Evolutionary conservation across 2,888 invertebrate species (phyloP).

Genomic region (Thalpophila matura): DNA sequence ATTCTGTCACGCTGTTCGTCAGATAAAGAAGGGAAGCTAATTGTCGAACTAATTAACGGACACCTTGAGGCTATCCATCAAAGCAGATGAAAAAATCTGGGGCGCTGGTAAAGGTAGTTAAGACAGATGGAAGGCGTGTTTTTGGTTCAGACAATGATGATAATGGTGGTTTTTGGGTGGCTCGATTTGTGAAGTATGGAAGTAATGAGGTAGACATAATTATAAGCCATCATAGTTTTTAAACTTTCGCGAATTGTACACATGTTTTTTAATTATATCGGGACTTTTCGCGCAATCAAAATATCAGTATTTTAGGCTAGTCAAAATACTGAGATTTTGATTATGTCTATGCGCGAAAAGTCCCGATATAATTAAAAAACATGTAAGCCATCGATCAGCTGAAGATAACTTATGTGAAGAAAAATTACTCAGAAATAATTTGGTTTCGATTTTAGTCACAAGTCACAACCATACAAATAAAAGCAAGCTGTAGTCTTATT

Average conservation of each 20-base stretch:
- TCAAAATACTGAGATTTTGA: too few species aligned
- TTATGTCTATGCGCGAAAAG: too few species aligned
- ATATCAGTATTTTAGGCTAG: too few species aligned
- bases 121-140: slow-evolving; percentile 12
- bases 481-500: too few species aligned
- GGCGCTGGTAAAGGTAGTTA: slow-evolving; percentile 39
- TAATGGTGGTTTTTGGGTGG: slow-evolving; percentile 20
- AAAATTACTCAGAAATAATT: too few species aligned
- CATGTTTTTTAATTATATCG: too few species aligned
- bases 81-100: slow-evolving; percentile 54
- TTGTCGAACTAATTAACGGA: slow-evolving; percentile 78
- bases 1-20: slow-evolving; percentile 56
- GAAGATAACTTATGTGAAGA: neutral
- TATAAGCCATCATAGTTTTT: too few species aligned
- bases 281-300: too few species aligned
- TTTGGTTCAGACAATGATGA: slow-evolving; percentile 21
- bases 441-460: neutral
- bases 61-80: slow-evolving; percentile 81
- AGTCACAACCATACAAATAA: too few species aligned
- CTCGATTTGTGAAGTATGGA: slow-evolving; percentile 10
- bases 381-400: neutral
- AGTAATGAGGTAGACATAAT: slow-evolving; percentile 28
- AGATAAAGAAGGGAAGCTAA: slow-evolving; percentile 70
- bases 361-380: too few species aligned
- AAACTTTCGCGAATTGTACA: too few species aligned